Conservation (phyloP, 2,888 invertebrate species). For the Agonopterix subpropinquella region DNA sequence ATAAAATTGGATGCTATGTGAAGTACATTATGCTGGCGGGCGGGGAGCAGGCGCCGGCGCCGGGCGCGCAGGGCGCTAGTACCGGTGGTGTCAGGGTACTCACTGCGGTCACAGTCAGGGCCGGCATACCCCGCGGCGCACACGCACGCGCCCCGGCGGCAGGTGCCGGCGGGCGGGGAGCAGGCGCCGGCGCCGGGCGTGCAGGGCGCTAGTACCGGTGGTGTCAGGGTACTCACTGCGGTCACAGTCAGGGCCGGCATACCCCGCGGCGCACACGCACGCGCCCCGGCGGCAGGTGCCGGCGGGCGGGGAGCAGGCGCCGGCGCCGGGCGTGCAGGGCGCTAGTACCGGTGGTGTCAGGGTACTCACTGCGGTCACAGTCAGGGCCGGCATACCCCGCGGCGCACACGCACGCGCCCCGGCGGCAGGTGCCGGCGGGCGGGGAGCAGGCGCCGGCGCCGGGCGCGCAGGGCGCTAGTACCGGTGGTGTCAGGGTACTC, state of each 20-base stretch:
- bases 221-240: slow-evolving; percentile 50
- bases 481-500: slow-evolving; percentile 66
- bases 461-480: slow-evolving; percentile 64
- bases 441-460: slow-evolving; percentile 59
- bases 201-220: no score
- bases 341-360: slow-evolving; percentile 71
- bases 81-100: slow-evolving; percentile 14
- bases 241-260: slow-evolving; percentile 80
- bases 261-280: slow-evolving; percentile 81
- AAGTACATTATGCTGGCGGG: no score
- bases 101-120: slow-evolving; percentile 78
- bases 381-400: slow-evolving; percentile 80
- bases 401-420: slow-evolving; percentile 76
- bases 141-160: slow-evolving; percentile 73
- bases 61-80: no score
- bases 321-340: slow-evolving; percentile 56
- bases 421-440: slow-evolving; percentile 71
- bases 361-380: slow-evolving; percentile 76
- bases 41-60: no score
- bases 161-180: no score
- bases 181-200: no score
- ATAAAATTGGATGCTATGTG: no score
- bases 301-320: slow-evolving; percentile 70
- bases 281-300: slow-evolving; percentile 60
- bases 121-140: slow-evolving; percentile 82